Evolutionary conservation across 1,140 invertebrate genomes (phyloP).

Genomic region (Panonychus citri): DNA sequence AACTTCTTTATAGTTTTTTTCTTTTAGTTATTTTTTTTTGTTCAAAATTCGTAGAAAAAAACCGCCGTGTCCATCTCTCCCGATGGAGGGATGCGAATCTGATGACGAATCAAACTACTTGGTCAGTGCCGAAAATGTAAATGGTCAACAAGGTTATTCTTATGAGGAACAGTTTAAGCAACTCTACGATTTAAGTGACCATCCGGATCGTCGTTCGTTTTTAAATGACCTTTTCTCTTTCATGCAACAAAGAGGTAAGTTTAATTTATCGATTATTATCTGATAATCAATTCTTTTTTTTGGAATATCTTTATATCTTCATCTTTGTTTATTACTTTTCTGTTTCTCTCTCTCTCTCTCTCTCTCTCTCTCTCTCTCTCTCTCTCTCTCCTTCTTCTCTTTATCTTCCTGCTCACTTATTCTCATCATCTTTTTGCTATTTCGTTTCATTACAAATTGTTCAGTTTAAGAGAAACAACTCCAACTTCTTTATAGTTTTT

Average conservation of each 20-base stretch:
- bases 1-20: no score
- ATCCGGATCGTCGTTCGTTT: constrained; percentile 31
- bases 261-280: not conserved
- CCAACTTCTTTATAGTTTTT: no score
- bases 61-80: constrained; percentile 58
- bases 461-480: no score
- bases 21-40: no score
- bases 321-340: not conserved
- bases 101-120: constrained; percentile 28
- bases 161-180: constrained; percentile 20
- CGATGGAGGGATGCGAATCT: constrained; percentile 44
- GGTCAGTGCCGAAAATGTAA: no score
- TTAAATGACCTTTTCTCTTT: constrained; percentile 34
- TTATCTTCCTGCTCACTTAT: not conserved
- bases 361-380: not conserved
- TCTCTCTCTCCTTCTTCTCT: no score
- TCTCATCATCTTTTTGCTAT: not conserved
- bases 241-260: constrained; percentile 33
- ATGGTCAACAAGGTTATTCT: constrained; percentile 12
- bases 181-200: constrained; percentile 32
- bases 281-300: no score
- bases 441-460: no score
- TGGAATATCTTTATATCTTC: no score
- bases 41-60: constrained; percentile 72
- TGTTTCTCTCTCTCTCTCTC: not conserved